phyloP scores from a whole-genome alignment of 2,113 vertebrate species.

The Fregata magnificens region DNA sequence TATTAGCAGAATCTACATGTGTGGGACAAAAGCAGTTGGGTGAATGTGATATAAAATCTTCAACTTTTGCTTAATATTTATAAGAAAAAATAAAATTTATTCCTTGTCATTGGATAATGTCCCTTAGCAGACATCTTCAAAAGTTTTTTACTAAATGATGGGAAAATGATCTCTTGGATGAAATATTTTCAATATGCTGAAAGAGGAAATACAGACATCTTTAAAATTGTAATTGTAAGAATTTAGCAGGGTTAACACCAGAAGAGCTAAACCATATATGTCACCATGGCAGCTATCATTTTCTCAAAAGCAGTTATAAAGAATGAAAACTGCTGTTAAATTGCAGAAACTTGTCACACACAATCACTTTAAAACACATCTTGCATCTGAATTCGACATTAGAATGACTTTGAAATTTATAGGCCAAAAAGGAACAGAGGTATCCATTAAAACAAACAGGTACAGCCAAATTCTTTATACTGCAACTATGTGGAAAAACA shows the following conservation, averaged over 20 bases:
- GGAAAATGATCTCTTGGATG: not conserved
- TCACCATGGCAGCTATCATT: not conserved
- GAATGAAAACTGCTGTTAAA: not conserved
- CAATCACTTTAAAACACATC: not conserved
- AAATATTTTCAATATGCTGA: not conserved
- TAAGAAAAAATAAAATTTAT: not conserved
- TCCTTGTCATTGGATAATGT: not conserved
- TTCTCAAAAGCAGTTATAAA: not conserved
- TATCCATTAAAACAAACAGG: slow-evolving; percentile 3
- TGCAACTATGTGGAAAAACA: not conserved
- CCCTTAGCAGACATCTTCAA: not conserved
- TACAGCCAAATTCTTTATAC: not conserved
- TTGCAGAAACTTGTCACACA: not conserved
- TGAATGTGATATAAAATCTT: not conserved
- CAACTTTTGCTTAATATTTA: not conserved
- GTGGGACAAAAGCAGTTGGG: not conserved
- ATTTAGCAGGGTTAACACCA: not conserved
- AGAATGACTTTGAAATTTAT: slow-evolving; percentile 33
- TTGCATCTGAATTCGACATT: not conserved
- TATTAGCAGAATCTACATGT: not conserved
- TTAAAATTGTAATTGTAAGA: not conserved
- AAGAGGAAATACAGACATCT: not conserved
- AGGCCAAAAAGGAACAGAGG: slow-evolving; percentile 20
- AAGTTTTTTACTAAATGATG: not conserved
- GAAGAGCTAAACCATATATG: not conserved